Evolutionary conservation across 2,113 vertebrate genomes (phyloP).

Genomic region (Columba janthina): DNA sequence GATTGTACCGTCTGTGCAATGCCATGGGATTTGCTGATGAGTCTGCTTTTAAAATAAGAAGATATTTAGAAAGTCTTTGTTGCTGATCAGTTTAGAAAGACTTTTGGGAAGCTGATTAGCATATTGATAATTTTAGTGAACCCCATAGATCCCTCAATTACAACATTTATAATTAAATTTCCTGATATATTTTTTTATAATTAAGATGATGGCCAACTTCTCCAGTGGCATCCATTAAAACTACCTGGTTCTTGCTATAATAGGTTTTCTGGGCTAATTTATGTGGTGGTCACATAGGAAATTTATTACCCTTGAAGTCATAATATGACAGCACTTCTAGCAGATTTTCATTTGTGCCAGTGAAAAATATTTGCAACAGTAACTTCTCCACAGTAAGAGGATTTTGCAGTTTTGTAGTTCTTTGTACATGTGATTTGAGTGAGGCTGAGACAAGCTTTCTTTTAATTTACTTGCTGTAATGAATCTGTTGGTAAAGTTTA

Average conservation of each 20-base stretch:
- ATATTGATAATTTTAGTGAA: neutral
- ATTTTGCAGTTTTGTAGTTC: neutral
- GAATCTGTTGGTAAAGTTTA: neutral
- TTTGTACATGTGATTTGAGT: neutral
- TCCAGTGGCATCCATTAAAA: neutral
- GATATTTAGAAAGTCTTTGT: neutral
- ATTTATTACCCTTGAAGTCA: neutral
- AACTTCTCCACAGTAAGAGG: neutral
- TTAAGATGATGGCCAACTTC: neutral
- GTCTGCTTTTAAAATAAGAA: neutral
- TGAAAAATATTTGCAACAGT: neutral
- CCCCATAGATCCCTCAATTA: neutral
- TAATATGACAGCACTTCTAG: neutral
- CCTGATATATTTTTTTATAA: conserved; percentile 4
- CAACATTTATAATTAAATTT: neutral
- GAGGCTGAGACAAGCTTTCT: neutral
- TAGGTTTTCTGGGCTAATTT: conserved; percentile 9
- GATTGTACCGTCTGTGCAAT: neutral
- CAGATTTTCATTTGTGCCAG: neutral
- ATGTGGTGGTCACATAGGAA: neutral
- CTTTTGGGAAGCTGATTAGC: neutral
- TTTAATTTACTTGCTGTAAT: neutral
- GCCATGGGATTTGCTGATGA: neutral
- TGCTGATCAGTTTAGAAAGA: neutral
- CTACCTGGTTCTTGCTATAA: neutral